Conservation (phyloP, 2,888 invertebrate genomes). For the Hemaris fuciformis region DNA sequence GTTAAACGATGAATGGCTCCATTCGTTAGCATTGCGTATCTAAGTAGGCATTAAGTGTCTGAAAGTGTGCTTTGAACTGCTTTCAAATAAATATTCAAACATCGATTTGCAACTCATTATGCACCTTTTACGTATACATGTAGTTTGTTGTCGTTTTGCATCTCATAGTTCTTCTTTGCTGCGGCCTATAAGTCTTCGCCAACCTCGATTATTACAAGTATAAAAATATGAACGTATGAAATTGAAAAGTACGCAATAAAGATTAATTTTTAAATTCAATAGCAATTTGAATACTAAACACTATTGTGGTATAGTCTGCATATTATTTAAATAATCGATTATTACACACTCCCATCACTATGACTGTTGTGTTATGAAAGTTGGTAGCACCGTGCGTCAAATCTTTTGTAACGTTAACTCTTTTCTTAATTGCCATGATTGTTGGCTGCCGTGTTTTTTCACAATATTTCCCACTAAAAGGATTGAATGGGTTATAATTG, state of each 20-base stretch:
- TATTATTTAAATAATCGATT: background rate
- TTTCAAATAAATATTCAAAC: conserved; percentile 31
- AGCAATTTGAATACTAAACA: too few species aligned
- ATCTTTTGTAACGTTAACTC: conserved; percentile 72
- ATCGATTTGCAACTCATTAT: conserved; percentile 37
- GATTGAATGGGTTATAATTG: conserved; percentile 80
- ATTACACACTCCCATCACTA: conserved; percentile 43
- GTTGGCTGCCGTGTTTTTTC: conserved; percentile 64
- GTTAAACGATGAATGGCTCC: background rate
- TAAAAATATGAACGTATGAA: too few species aligned
- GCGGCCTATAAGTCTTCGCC: too few species aligned
- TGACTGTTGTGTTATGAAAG: conserved; percentile 54
- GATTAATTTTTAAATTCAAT: too few species aligned
- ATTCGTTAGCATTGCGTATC: conserved; percentile 12
- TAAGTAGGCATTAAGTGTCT: conserved; percentile 13
- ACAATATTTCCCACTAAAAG: conserved; percentile 66
- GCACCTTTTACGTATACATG: conserved; percentile 40
- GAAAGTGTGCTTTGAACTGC: conserved; percentile 22
- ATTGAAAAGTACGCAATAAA: too few species aligned
- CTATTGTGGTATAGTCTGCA: too few species aligned
- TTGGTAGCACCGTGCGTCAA: conserved; percentile 70
- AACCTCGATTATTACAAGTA: too few species aligned
- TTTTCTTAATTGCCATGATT: conserved; percentile 76
- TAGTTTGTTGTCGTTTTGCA: background rate
- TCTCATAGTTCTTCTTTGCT: too few species aligned